phyloP scores from a whole-genome alignment of 2,113 vertebrate genomes.

The Hippocampus barbouri region DNA sequence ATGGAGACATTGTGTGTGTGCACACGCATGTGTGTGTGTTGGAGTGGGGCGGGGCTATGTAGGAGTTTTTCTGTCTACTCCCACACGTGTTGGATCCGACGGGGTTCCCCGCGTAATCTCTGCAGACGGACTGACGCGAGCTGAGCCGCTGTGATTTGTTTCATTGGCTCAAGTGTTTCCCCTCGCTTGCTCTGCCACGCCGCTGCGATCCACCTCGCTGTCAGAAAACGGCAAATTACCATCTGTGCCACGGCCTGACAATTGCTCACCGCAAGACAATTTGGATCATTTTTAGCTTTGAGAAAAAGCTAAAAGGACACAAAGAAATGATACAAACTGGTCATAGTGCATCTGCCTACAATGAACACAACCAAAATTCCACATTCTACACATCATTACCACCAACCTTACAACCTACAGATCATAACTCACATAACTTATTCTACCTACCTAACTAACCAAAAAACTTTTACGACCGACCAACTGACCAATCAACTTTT shows the following conservation, averaged over 20 bases:
- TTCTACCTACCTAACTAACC: too few relatives aligned
- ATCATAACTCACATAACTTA: too few relatives aligned
- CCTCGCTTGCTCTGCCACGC: constrained; percentile 28
- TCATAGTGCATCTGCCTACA: neutral
- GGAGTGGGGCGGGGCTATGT: constrained; percentile 18
- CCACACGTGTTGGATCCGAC: constrained; percentile 46
- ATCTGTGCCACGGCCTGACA: constrained; percentile 27
- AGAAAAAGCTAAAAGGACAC: neutral
- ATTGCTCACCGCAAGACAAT: constrained; percentile 15
- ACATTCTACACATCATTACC: too few relatives aligned
- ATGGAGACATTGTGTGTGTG: constrained; percentile 16
- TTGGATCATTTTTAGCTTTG: constrained; percentile 1
- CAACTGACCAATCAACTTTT: too few relatives aligned
- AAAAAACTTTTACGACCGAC: too few relatives aligned
- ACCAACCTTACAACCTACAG: too few relatives aligned
- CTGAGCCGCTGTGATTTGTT: constrained; percentile 52
- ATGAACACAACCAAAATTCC: too few relatives aligned
- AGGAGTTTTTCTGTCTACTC: constrained; percentile 26
- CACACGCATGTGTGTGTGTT: neutral
- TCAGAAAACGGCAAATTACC: constrained; percentile 49
- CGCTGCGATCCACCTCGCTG: constrained; percentile 25
- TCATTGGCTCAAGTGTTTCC: constrained; percentile 52
- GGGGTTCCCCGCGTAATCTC: constrained; percentile 51
- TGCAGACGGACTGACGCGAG: constrained; percentile 46
- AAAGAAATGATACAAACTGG: neutral